Conservation (phyloP, 2,113 vertebrate species). For the Istiophorus platypterus region DNA sequence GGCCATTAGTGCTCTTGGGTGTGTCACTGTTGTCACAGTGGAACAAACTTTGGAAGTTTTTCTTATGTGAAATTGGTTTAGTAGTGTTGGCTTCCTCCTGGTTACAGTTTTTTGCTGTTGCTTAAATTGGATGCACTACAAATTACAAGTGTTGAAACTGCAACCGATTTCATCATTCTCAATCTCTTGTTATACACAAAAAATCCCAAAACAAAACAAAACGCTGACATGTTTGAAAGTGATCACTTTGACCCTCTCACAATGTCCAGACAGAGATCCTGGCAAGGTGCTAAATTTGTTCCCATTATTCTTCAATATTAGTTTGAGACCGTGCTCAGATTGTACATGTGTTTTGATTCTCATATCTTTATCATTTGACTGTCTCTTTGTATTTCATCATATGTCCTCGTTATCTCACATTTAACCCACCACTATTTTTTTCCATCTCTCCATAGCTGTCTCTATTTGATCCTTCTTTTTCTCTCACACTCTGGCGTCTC, state of each 20-base stretch:
- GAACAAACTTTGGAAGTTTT: constrained; percentile 38
- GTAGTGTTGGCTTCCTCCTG: constrained; percentile 27
- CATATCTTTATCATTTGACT: neutral
- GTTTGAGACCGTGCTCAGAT: neutral
- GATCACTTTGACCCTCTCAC: neutral
- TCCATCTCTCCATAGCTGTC: constrained; percentile 12
- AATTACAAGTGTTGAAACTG: constrained; percentile 25
- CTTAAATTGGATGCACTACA: constrained; percentile 13
- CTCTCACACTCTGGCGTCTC: constrained; percentile 51
- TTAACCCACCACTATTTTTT: constrained; percentile 1
- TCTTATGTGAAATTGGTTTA: constrained; percentile 36
- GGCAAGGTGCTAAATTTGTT: neutral
- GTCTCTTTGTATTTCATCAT: neutral
- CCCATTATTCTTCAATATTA: neutral
- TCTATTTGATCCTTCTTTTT: constrained; percentile 28
- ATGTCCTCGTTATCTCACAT: neutral
- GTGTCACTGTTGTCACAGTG: constrained; percentile 48
- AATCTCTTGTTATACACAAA: neutral
- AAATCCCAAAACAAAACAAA: too few relatives aligned
- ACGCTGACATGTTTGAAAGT: neutral
- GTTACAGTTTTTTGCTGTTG: constrained; percentile 39
- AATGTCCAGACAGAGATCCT: neutral
- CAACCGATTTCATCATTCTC: constrained; percentile 25
- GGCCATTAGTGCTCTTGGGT: constrained; percentile 38
- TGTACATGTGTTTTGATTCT: constrained; percentile 8